These are phyloP conservation scores for Grammomys dolichurus DNA, from an alignment of 2,113 vertebrate species.

Conservation along the genomic window DNA sequence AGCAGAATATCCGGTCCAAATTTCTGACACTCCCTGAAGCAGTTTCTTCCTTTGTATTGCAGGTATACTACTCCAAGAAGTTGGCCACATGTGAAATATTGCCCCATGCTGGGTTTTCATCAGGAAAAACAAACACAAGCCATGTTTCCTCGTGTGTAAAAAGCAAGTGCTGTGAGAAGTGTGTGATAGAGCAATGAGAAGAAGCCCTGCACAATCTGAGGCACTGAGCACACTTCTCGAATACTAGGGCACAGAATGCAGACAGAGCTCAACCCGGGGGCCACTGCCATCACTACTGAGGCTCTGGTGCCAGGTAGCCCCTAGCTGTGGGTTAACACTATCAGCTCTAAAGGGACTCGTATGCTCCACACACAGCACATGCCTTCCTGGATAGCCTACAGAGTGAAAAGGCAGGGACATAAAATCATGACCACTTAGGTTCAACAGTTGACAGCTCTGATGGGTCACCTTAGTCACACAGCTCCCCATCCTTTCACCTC, in stretches of 20 bases:
- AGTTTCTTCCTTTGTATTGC: constrained; percentile 47
- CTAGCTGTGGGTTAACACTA: neutral
- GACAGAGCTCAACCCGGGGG: rapidly evolving
- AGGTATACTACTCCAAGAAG: constrained; percentile 38
- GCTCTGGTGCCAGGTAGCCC: neutral
- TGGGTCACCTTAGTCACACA: neutral
- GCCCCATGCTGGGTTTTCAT: constrained; percentile 71
- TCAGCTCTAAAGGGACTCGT: neutral
- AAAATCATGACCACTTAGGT: neutral
- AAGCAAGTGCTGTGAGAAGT: constrained; percentile 51
- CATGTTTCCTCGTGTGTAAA: constrained; percentile 70
- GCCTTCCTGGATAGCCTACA: neutral
- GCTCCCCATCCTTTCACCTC: constrained; percentile 30
- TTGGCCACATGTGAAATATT: constrained; percentile 72
- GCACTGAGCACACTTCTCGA: neutral
- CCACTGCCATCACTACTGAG: neutral
- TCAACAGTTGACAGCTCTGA: neutral
- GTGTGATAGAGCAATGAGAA: neutral
- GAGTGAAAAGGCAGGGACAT: neutral
- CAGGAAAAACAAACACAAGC: constrained; percentile 70
- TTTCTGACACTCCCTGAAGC: constrained; percentile 18
- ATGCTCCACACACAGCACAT: neutral
- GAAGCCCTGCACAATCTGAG: neutral
- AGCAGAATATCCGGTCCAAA: constrained; percentile 56
- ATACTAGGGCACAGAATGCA: neutral